Conservation (phyloP, 30 jellyfish, hydroid and myxozoan genomes). For the Aurelia coerulea region DNA sequence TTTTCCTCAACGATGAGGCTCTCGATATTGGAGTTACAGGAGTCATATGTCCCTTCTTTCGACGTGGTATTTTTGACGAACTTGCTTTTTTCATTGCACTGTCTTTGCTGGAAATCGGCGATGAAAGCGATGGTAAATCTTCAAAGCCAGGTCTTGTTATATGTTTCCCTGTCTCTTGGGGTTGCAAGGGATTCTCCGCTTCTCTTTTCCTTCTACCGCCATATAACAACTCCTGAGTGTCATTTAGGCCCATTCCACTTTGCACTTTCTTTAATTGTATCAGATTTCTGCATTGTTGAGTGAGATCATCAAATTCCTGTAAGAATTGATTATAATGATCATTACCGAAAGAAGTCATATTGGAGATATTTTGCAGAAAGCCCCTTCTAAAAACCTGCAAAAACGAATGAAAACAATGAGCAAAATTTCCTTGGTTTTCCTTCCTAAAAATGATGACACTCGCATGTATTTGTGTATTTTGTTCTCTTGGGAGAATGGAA, state of each 20-base stretch:
- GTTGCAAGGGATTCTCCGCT: neutral
- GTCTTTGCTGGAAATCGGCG: neutral
- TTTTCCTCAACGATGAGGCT: constrained; percentile 26
- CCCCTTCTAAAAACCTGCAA: too few species aligned
- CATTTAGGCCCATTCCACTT: constrained; percentile 49
- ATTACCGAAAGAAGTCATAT: neutral
- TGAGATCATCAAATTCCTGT: constrained; percentile 19
- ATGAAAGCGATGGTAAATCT: constrained; percentile 12
- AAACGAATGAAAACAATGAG: too few species aligned
- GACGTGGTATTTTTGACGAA: constrained; percentile 30
- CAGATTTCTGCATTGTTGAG: constrained; percentile 5
- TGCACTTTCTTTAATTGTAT: constrained; percentile 7
- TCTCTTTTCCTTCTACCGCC: constrained; percentile 20
- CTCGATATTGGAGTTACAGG: constrained; percentile 27
- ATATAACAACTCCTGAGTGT: constrained; percentile 32
- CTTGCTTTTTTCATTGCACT: neutral
- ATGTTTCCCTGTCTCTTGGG: neutral
- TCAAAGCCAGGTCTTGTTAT: neutral
- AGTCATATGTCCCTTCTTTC: neutral
- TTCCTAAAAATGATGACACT: too few species aligned
- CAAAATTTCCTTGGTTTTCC: too few species aligned
- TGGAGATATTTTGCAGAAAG: too few species aligned
- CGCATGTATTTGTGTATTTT: too few species aligned
- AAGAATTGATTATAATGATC: neutral
- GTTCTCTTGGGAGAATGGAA: too few species aligned